Evolutionary conservation across 2,113 vertebrate species (phyloP).

Genomic region (Puntigrus tetrazona): DNA sequence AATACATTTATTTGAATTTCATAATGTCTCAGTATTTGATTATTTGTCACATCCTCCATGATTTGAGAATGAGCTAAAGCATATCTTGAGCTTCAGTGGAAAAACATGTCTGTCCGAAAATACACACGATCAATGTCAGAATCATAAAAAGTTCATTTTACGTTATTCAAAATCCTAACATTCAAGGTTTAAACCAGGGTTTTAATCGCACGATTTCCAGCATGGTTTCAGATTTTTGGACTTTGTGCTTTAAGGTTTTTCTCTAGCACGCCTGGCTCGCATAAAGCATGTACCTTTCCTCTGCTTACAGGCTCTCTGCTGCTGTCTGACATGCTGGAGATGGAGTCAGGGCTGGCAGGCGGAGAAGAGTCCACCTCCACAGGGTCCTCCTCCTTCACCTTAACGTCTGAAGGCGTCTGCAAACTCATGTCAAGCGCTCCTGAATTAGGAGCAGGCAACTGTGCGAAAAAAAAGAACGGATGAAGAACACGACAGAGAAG

Average conservation of each 20-base stretch:
- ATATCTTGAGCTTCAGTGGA: not conserved
- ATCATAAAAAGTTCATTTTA: not conserved
- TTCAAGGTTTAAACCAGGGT: not conserved
- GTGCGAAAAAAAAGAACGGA: constrained; percentile 63
- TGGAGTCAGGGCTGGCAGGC: constrained; percentile 82
- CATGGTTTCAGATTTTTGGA: not conserved
- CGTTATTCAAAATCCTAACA: not conserved
- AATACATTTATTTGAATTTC: not conserved
- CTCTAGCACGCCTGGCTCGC: not conserved
- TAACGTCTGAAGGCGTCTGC: constrained; percentile 85
- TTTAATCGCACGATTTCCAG: not conserved
- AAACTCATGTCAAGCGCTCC: constrained; percentile 91
- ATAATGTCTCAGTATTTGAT: not conserved
- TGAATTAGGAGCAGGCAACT: constrained; percentile 70
- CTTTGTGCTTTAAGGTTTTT: not conserved
- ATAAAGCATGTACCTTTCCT: constrained; percentile 64
- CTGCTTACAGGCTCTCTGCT: constrained; percentile 60
- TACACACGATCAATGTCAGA: not conserved
- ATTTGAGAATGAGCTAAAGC: not conserved
- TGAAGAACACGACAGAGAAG: constrained; percentile 12
- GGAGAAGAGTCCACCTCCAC: constrained; percentile 92
- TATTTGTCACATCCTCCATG: not conserved
- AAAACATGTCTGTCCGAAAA: not conserved
- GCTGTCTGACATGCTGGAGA: constrained; percentile 73
- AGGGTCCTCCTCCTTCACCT: constrained; percentile 89